Evolutionary conservation across 2,113 vertebrate genomes (phyloP).

Genomic region (Ailurus styani): DNA sequence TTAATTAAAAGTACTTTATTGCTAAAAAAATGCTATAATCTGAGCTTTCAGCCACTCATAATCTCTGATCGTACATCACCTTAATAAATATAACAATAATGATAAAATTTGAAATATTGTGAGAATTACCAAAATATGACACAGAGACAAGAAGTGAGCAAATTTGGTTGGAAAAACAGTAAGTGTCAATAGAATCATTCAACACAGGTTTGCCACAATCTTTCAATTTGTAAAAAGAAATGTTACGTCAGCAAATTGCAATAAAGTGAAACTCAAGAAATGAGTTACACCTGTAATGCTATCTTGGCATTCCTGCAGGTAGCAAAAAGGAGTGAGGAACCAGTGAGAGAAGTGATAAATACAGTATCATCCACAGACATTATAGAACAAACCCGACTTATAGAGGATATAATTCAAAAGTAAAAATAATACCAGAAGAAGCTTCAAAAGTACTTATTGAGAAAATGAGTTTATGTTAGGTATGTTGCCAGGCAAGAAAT

Average conservation of each 20-base stretch:
- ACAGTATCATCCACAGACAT: neutral
- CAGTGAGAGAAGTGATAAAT: accelerated
- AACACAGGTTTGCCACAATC: neutral
- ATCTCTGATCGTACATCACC: neutral
- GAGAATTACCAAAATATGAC: neutral
- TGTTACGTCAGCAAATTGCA: neutral
- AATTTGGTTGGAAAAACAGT: neutral
- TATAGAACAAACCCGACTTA: neutral
- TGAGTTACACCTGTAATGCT: neutral
- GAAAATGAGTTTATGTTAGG: neutral
- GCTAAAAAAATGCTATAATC: neutral
- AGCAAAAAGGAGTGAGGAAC: neutral
- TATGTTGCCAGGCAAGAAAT: neutral
- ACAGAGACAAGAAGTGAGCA: neutral
- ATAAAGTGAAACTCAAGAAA: neutral
- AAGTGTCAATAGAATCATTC: neutral
- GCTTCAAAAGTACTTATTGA: neutral
- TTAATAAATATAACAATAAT: neutral
- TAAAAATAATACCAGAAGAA: neutral
- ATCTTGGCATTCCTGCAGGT: neutral
- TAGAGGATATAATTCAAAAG: neutral
- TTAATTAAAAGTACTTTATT: neutral
- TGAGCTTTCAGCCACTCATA: neutral
- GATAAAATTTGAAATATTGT: neutral
- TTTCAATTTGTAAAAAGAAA: neutral